Percentiles rank a stretch among this genome's conserved stretches.
Evolutionary conservation across 2,113 vertebrate species (phyloP).

Genomic region (Laticauda colubrina): DNA sequence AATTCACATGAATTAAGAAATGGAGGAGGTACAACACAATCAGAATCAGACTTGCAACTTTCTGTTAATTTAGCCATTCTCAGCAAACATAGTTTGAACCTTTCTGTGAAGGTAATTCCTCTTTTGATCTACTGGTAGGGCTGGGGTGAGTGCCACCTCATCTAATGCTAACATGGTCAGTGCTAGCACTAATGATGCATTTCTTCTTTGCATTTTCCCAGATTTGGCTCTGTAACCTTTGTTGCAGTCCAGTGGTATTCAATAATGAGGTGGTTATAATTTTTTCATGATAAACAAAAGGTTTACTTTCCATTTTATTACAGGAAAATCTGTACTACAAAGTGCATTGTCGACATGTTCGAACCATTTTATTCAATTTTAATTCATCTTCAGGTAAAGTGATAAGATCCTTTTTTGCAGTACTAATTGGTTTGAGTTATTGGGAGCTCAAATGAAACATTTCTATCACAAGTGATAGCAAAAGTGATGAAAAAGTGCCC

Average conservation of each 20-base stretch:
- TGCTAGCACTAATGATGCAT: neutral
- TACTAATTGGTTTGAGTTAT: neutral
- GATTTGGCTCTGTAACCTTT: neutral
- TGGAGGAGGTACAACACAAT: neutral
- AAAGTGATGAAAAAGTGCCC: neutral
- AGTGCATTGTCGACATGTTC: neutral
- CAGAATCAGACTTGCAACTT: neutral
- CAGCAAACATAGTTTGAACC: neutral
- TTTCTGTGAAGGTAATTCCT: neutral
- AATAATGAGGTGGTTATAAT: neutral
- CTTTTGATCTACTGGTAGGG: neutral
- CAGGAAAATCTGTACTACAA: neutral
- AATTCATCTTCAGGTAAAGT: neutral
- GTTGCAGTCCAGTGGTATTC: neutral
- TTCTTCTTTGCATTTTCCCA: neutral
- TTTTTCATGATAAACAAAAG: neutral
- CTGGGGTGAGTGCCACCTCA: neutral
- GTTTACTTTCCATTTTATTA: neutral
- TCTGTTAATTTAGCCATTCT: neutral
- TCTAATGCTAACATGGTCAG: neutral
- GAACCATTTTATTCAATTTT: neutral
- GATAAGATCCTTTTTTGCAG: neutral
- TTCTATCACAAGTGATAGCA: neutral
- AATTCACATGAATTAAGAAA: neutral
- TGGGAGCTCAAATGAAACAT: neutral